A percentile compares a stretch with the other conserved stretches of the same genome.
Evolutionary conservation across 2,888 invertebrate species (phyloP).

Genomic region (Diplazon laetatorius): DNA sequence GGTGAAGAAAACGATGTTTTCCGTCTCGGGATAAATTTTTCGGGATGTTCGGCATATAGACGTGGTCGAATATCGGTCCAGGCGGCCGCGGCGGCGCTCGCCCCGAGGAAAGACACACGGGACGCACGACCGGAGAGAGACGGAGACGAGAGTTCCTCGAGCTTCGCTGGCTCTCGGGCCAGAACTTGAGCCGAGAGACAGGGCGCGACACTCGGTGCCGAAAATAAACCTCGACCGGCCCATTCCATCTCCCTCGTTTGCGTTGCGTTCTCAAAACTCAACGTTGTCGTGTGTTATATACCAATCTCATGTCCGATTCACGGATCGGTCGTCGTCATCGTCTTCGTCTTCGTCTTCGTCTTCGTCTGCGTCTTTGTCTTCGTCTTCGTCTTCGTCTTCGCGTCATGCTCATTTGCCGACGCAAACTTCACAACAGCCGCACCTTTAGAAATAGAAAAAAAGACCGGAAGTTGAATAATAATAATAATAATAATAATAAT

Average conservation of each 20-base stretch:
- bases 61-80: too few relatives aligned
- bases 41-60: too few relatives aligned
- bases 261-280: conserved; percentile 36
- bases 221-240: conserved; percentile 78
- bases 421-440: too few relatives aligned
- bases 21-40: too few relatives aligned
- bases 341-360: conserved; percentile 52
- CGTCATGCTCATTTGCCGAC: too few relatives aligned
- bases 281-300: conserved; percentile 65
- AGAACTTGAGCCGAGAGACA: conserved; percentile 68
- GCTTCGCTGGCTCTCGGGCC: conserved; percentile 43
- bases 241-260: conserved; percentile 68
- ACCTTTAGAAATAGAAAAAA: too few relatives aligned
- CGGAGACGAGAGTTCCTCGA: conserved; percentile 39
- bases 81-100: conserved; percentile 49
- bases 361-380: too few relatives aligned
- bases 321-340: conserved; percentile 58
- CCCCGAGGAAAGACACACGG: conserved; percentile 39
- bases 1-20: too few relatives aligned
- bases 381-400: conserved; percentile 13
- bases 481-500: too few relatives aligned
- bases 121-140: too few relatives aligned
- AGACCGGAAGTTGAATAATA: too few relatives aligned
- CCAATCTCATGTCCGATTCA: conserved; percentile 64
- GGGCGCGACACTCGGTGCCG: conserved; percentile 73